Evolutionary conservation across 2,113 vertebrate genomes (phyloP).

Genomic region (Dermatemys mawii): DNA sequence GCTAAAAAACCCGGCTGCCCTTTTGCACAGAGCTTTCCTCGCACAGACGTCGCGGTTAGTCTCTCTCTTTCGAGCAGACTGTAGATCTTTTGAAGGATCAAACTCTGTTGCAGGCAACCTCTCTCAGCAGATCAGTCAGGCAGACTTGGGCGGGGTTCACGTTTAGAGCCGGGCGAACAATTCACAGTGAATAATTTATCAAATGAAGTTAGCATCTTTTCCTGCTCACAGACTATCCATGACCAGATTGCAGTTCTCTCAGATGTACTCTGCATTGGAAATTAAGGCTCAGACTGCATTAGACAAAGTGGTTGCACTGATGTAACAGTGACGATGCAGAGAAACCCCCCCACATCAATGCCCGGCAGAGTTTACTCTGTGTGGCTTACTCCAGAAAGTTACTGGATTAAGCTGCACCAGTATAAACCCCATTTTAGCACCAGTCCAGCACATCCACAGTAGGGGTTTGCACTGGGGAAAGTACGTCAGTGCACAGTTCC

Average conservation of each 20-base stretch:
- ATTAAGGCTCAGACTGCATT: neutral
- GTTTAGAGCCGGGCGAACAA: neutral
- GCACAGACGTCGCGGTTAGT: neutral
- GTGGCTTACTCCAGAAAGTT: neutral
- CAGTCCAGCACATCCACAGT: neutral
- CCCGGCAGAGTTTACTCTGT: neutral
- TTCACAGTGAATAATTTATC: neutral
- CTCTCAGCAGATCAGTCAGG: neutral
- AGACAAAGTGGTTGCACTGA: neutral
- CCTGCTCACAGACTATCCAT: accelerated
- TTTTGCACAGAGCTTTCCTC: neutral
- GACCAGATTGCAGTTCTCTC: neutral
- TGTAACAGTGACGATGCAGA: neutral
- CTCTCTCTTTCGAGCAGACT: neutral
- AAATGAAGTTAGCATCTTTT: neutral
- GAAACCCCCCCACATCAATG: neutral
- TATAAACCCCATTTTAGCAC: neutral
- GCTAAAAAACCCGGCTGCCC: neutral
- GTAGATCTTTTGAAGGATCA: neutral
- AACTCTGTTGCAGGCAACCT: neutral
- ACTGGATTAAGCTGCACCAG: neutral
- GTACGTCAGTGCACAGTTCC: neutral
- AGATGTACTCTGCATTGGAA: neutral
- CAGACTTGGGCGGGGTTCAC: neutral
- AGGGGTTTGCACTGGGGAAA: neutral